phyloP scores from a whole-genome alignment of 1,140 invertebrate species.

The Trichoplusia ni region DNA sequence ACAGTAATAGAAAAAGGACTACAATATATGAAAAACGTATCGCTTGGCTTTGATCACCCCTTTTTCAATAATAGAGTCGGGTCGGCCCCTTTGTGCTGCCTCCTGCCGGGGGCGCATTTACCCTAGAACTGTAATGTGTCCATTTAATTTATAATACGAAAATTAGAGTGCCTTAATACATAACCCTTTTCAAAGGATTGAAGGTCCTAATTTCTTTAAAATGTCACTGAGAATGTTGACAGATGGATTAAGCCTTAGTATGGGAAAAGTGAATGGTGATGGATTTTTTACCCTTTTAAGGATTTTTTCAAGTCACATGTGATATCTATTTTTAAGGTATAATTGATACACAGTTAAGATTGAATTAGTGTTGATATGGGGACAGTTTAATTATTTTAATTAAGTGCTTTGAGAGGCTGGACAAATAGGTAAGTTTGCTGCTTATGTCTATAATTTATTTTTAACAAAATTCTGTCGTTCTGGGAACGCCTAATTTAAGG shows the following conservation, averaged over 20 bases:
- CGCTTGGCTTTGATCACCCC: constrained; percentile 77
- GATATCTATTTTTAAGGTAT: neutral
- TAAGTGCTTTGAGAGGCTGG: no score
- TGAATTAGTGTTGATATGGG: no score
- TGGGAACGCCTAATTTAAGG: no score
- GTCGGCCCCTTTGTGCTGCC: constrained; percentile 61
- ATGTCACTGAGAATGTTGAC: constrained; percentile 40
- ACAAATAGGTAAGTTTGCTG: no score
- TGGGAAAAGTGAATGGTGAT: neutral
- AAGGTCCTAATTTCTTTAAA: constrained; percentile 57
- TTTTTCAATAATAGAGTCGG: constrained; percentile 74
- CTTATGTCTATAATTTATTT: no score
- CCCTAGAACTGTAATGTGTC: constrained; percentile 62
- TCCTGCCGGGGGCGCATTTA: constrained; percentile 49
- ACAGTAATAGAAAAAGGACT: constrained; percentile 68
- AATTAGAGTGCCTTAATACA: constrained; percentile 54
- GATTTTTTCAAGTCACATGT: neutral
- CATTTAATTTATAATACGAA: constrained; percentile 67
- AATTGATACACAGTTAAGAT: no score
- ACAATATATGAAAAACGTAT: constrained; percentile 72
- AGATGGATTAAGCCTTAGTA: constrained; percentile 16
- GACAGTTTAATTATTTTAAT: no score
- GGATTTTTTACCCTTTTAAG: constrained; percentile 18
- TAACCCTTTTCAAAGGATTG: constrained; percentile 51
- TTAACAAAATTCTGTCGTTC: no score